Base-by-base conservation (phyloP, 2,888 invertebrate genomes). In the Erebia ligea region DNA sequence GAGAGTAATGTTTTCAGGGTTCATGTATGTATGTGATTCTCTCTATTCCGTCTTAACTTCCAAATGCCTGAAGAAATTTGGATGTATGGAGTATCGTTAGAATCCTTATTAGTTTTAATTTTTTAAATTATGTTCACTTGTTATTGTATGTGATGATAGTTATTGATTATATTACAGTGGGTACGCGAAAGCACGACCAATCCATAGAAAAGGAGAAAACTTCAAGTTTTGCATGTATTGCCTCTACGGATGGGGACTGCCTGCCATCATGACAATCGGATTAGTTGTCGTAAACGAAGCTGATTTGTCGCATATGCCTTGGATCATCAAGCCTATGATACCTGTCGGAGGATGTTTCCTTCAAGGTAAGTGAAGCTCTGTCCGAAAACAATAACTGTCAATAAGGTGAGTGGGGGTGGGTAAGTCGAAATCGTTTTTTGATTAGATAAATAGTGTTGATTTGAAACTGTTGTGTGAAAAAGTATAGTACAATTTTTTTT, bases 161-260 rank as follows among this genome's bases (percentile, higher is more conserved):
- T 52, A 6, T 17, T 52, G 8, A 57, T 54, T 40, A 1, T 52
- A 19, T 65, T 62, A 50, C 81, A 91, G 92, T 70, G 90, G 92
- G 8, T 91, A 90, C 74, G 91, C 91, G 0, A 91, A 91, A 76
- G 89, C 92, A 1, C 86, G 91, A 1, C 81, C 86, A 0, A 91
- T 91, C 15, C 90, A 92, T 72, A 83, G 91, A 0, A 84, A 88
- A 1, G 91, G 92, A 0, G 89, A 91, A 68, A 59, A 67, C 0
- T 90, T 87, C 73, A 91, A 91, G 73, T 92, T 90, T 73, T 13
- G 74, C 1, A 88, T 90, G 85, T 92, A 92, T 76, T 83, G 86
- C 66, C 17, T 85, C 1, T 92, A 88, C 70, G 90, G 84, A 0
- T 92, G 83, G 77, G 92, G 92, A 0, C 58, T 91, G 0, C 91